Evolutionary conservation across 2,888 invertebrate genomes (phyloP), one percentile per base, ranked within the genome.

Genomic region (Nomada goodeniana): DNA sequence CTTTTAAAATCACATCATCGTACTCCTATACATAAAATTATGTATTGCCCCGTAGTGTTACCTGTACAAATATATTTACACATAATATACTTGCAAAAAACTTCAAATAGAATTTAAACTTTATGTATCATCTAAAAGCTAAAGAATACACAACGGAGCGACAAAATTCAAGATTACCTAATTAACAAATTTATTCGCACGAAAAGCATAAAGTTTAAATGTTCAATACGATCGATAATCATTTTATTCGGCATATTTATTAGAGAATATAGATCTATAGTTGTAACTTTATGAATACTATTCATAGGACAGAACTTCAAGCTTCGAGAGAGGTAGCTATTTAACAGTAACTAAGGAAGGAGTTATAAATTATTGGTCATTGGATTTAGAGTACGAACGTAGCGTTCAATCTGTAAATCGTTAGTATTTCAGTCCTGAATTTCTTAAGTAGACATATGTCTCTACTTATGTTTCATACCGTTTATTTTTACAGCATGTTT

Each of bases 321-420:
- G 95, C 89, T 95, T 95, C 83, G 94, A 95, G 84, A 95, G 95
- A 78, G 97, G 97, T 60, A 95, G 95, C 88, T 97, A 97, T 93
- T 92, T 97, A 83, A 96, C 97, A 0, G 96, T 96, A 47, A 97
- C 97, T 89, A 96, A 96, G 86, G 97, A 97, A 90, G 98, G 98
- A 0, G 94, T 95, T 88, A 95, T 98, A 86, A 96, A 97, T 92
- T 96, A 97, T 93, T 98, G 97, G 97, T 95, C 96, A 0, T 93
- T 96, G 20, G 96, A 96, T 88, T 95, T 97, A 95, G 95, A 95
- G n/a, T 94, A 95, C 69, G 94, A 96, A 85, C 95, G 96, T 75
- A 95, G 95, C 15, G 96, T 96, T 0, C 95, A 94, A 87, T 96
- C 97, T 0, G 95, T 95, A 47, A 96, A 96, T 89, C 95, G 97